Conservation (phyloP, 2,113 vertebrate genomes). For the Abramis brama region DNA sequence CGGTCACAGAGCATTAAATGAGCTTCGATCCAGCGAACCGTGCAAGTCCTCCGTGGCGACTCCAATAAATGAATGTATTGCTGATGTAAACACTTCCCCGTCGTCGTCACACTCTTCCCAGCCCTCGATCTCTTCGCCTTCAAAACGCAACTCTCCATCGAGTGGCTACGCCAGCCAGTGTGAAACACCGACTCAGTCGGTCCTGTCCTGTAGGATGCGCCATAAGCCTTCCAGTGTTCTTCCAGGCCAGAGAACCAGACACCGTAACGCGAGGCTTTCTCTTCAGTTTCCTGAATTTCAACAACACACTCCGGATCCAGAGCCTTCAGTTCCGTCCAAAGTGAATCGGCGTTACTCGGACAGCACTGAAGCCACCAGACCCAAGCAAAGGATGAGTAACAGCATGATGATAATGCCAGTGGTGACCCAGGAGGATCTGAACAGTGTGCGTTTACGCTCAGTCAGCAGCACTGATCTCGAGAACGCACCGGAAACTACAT, state of each 20-base stretch:
- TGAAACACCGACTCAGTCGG: slow-evolving; percentile 78
- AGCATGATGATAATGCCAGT: slow-evolving; percentile 81
- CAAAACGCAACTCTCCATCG: slow-evolving; percentile 85
- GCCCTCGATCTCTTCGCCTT: slow-evolving; percentile 70
- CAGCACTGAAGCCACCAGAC: slow-evolving; percentile 76
- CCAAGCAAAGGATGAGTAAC: slow-evolving; percentile 77
- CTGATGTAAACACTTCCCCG: slow-evolving; percentile 78
- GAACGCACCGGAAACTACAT: slow-evolving; percentile 60
- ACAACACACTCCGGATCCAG: slow-evolving; percentile 60
- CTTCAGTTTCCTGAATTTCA: slow-evolving; percentile 79
- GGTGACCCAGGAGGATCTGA: slow-evolving; percentile 85
- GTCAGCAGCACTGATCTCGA: slow-evolving; percentile 82
- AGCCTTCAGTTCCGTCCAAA: slow-evolving; percentile 75
- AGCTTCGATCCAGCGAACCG: slow-evolving; percentile 76
- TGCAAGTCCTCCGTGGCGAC: slow-evolving; percentile 75
- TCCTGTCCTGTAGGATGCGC: slow-evolving; percentile 81
- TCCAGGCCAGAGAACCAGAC: slow-evolving; percentile 76
- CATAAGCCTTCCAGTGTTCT: slow-evolving; percentile 65
- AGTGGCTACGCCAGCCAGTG: slow-evolving; percentile 82
- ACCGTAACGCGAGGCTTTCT: slow-evolving; percentile 75
- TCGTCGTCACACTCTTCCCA: slow-evolving; percentile 68
- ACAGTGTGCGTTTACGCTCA: slow-evolving; percentile 82
- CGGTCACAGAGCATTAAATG: slow-evolving; percentile 71
- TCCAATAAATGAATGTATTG: slow-evolving; percentile 70
- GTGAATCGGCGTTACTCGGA: slow-evolving; percentile 82